A percentile compares a stretch with the other conserved stretches of the same genome.
phyloP scores from a whole-genome alignment of 2,888 invertebrate genomes.

The Ornithoptera alexandrae region DNA sequence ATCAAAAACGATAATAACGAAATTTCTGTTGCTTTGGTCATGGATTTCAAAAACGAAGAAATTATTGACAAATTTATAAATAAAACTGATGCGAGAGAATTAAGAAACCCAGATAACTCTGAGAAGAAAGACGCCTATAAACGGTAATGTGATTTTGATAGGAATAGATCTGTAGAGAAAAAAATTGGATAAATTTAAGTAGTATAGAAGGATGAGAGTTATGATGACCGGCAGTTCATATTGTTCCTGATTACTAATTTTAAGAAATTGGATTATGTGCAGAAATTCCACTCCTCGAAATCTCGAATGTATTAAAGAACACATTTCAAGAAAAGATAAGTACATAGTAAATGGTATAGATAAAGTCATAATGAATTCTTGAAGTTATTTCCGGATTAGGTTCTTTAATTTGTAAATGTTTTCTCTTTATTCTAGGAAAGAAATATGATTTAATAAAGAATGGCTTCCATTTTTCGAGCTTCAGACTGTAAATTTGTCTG shows the following conservation, averaged over 20 bases:
- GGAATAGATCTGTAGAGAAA: neutral
- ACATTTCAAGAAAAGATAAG: neutral
- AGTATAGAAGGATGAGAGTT: neutral
- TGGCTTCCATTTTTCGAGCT: too few relatives aligned
- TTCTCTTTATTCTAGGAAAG: too few relatives aligned
- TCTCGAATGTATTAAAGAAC: conserved; percentile 3
- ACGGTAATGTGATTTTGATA: neutral
- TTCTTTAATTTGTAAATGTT: too few relatives aligned
- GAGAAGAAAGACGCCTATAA: neutral
- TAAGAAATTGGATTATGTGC: neutral
- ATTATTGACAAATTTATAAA: neutral
- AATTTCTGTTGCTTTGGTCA: neutral
- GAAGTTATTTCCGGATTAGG: too few relatives aligned
- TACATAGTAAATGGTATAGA: neutral
- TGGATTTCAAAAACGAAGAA: neutral
- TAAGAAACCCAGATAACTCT: neutral
- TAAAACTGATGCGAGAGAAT: neutral
- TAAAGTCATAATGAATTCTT: too few relatives aligned
- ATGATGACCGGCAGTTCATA: conserved; percentile 1
- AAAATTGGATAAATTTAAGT: neutral
- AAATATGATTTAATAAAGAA: too few relatives aligned
- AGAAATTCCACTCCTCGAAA: conserved; percentile 4
- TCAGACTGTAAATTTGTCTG: too few relatives aligned
- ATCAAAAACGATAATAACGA: neutral
- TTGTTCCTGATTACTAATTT: neutral